Base-by-base conservation (phyloP, 2,797 vertebrate genomes). In the Leptodactylus fallax region DNA sequence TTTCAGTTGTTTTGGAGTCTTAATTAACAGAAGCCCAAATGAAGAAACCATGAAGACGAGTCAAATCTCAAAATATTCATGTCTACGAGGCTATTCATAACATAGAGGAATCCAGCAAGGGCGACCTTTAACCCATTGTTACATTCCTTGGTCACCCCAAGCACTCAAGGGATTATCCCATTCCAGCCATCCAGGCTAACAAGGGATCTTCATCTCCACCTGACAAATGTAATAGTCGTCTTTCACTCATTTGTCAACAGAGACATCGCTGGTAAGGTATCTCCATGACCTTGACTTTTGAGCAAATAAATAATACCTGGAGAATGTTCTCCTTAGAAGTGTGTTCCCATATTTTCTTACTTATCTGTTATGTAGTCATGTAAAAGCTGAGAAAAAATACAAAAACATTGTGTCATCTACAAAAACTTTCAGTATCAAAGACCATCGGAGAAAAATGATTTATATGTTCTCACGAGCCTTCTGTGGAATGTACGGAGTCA, bases 141-240 rank as follows among this genome's bases (percentile, higher is more conserved):
- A n/a, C 65, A 87, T 81, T 78, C 12, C 58, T 87, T 12, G 51
- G 79, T 47, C 61, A 51, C 55, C 58, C 65, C 21, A 19, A 76
- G 79, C 51, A 74, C 69, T 51, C 36, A 23, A 82, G 80, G 67
- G 79, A 87, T 87, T 87, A 81, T 61, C 69, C 27, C 12, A 10
- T 21, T 45, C 47, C 36, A 51, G 27, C 27, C 19, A n/a, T 23
- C 67, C 25, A 56, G 25, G 17, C 51, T 83, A 58, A 87, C 17
- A 36, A 67, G 77, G 25, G 63, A n/a, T 79, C 85, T 71, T 67
- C 49, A 25, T 63, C 84, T 56, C 27, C 61, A 17, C 17, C 51
- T 86, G 36, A 65, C 85, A 86, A 79, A 61, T 25, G 45, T 11
- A 45, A 86, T 79, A 14, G 76, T 1, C 51, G 8, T 69, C 27